Conservation (phyloP, 1,140 invertebrate genomes). For the Glomeris maerens region DNA sequence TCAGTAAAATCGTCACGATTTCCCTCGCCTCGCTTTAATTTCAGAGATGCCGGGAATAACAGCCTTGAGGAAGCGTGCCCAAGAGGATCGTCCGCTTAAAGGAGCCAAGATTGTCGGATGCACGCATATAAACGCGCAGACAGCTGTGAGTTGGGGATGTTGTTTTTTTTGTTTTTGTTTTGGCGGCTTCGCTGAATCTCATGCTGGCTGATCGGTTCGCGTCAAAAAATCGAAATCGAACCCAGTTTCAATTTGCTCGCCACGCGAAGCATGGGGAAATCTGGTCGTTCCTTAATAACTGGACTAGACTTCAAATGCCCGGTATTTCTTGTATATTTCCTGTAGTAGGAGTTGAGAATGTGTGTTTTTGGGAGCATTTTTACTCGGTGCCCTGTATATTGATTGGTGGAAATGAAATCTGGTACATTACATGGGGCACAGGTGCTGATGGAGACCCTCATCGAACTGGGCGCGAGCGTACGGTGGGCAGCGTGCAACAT, state of each 20-base stretch:
- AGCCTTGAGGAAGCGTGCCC: conserved; percentile 74
- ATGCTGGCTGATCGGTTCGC: no score
- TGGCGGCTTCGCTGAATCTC: not conserved
- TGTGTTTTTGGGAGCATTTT: no score
- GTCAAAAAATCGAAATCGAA: no score
- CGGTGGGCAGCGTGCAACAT: conserved; percentile 96
- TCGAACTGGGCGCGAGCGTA: conserved; percentile 74
- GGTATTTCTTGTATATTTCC: not conserved
- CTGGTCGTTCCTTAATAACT: no score
- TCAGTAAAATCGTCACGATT: no score
- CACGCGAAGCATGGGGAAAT: no score
- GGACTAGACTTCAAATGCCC: no score
- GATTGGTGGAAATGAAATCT: conserved; percentile 10
- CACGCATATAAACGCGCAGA: conserved; percentile 96
- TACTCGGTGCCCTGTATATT: no score
- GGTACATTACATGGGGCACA: conserved; percentile 28
- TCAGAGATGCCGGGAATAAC: conserved; percentile 94
- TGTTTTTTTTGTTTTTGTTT: not conserved
- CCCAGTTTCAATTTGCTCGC: no score
- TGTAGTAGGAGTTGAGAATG: no score
- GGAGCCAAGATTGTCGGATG: conserved; percentile 94
- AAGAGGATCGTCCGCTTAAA: conserved; percentile 83
- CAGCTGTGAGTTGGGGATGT: conserved; percentile 51
- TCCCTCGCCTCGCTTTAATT: conserved; percentile 16
- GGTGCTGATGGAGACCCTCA: conserved; percentile 79